These are phyloP conservation scores for Oegoconia quadripuncta DNA, from an alignment of 2,888 invertebrate genomes.

Conservation along the genomic window DNA sequence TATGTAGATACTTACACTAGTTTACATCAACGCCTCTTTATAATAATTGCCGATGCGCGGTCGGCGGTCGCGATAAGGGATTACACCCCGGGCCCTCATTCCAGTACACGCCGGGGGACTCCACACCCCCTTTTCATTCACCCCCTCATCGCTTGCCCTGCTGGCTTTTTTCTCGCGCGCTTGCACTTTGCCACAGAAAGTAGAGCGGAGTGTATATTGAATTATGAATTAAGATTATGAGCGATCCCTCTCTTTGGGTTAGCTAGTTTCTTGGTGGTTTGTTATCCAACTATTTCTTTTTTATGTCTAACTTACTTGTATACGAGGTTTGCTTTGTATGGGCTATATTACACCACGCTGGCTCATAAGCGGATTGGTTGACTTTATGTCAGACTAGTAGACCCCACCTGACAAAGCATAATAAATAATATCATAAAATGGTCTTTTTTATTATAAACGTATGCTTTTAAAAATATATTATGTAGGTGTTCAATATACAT, in stretches of 20 bases:
- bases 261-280: conserved; percentile 10
- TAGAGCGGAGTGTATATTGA: conserved; percentile 59
- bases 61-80: conserved; percentile 66
- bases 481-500: too few relatives aligned
- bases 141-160: conserved; percentile 35
- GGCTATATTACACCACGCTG: too few relatives aligned
- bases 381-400: too few relatives aligned
- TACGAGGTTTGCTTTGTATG: too few relatives aligned
- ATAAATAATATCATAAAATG: too few relatives aligned
- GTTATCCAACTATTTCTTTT: not conserved
- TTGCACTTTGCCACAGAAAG: conserved; percentile 57
- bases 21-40: conserved; percentile 50
- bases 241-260: conserved; percentile 27
- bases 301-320: not conserved
- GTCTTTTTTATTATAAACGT: too few relatives aligned
- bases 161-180: conserved; percentile 64
- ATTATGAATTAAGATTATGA: conserved; percentile 68
- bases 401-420: too few relatives aligned
- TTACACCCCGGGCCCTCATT: conserved; percentile 41
- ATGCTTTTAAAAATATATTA: too few relatives aligned
- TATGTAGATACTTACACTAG: conserved; percentile 41
- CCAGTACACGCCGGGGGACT: conserved; percentile 18
- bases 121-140: conserved; percentile 18
- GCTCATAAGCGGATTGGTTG: too few relatives aligned
- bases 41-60: conserved; percentile 69